Evolutionary conservation across 2,888 invertebrate genomes (phyloP).

Genomic region (Coremacera marginata): DNA sequence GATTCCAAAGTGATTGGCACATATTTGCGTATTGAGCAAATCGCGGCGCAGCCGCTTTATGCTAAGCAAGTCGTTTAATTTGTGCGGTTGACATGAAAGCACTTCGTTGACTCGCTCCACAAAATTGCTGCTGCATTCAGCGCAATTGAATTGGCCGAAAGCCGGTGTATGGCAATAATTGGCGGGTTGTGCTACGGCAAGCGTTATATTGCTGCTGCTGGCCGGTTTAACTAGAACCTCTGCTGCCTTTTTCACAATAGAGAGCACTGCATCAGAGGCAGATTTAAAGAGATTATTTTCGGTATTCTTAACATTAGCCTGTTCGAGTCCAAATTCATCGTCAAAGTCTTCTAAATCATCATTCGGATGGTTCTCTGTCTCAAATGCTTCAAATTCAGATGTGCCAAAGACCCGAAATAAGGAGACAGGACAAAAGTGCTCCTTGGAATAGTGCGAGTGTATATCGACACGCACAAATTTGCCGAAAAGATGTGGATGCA

Average conservation of each 20-base stretch:
- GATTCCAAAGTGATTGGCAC: slow-evolving; percentile 73
- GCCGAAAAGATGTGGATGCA: slow-evolving; percentile 85
- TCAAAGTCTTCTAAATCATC: slow-evolving; percentile 79
- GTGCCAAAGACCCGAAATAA: slow-evolving; percentile 94
- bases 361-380: slow-evolving; percentile 82
- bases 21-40: slow-evolving; percentile 73
- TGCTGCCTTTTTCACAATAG: slow-evolving; percentile 92
- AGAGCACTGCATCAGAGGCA: slow-evolving; percentile 90
- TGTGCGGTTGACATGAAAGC: slow-evolving; percentile 77
- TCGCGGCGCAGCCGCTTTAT: slow-evolving; percentile 75
- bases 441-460: slow-evolving; percentile 93
- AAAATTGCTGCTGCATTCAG: slow-evolving; percentile 79
- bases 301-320: slow-evolving; percentile 68
- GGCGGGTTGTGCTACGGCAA: slow-evolving; percentile 48
- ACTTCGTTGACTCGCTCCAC: slow-evolving; percentile 81
- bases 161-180: slow-evolving; percentile 78
- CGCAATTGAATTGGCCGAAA: slow-evolving; percentile 78
- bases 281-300: slow-evolving; percentile 84
- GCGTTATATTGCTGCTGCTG: slow-evolving; percentile 72
- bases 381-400: slow-evolving; percentile 90
- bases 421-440: slow-evolving; percentile 98
- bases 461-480: slow-evolving; percentile 93
- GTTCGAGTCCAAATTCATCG: slow-evolving; percentile 70
- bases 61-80: slow-evolving; percentile 74
- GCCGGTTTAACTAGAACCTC: slow-evolving; percentile 82